These are phyloP conservation scores for Microplitis mediator DNA, from an alignment of 1,140 invertebrate species.

Conservation along the genomic window DNA sequence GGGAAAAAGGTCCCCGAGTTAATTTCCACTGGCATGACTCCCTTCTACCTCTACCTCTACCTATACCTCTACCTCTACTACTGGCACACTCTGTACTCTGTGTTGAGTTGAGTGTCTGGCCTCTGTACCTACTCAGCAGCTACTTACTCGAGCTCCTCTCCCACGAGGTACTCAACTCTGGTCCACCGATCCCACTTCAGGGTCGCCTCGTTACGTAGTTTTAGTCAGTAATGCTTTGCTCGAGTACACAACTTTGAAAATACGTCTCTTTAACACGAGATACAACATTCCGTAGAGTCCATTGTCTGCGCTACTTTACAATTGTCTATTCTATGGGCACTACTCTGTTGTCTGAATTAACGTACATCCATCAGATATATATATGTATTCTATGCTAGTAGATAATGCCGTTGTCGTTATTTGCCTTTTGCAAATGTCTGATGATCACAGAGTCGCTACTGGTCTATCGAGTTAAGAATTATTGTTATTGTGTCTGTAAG, in stretches of 20 bases:
- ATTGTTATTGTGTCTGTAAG: no score
- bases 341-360: no score
- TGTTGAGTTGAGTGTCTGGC: background rate
- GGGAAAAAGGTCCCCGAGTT: slow-evolving; percentile 44
- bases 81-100: no score
- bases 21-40: slow-evolving; percentile 51
- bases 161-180: background rate
- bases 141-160: background rate
- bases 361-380: no score
- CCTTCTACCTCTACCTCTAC: background rate
- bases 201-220: slow-evolving; percentile 24
- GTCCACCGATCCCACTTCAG: slow-evolving; percentile 21
- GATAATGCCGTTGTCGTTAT: no score
- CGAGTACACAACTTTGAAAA: slow-evolving; percentile 13
- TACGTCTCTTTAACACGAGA: slow-evolving; percentile 22
- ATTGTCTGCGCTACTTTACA: no score
- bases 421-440: no score
- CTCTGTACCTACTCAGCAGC: background rate
- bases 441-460: no score
- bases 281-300: background rate
- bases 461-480: no score
- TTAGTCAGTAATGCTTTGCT: background rate
- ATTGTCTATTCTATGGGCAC: no score
- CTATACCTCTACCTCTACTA: slow-evolving; percentile 1
- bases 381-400: no score